Percentiles rank a stretch among this genome's conserved stretches.
Conservation (phyloP, 1,140 invertebrate species). For the Eufriesea mexicana region DNA sequence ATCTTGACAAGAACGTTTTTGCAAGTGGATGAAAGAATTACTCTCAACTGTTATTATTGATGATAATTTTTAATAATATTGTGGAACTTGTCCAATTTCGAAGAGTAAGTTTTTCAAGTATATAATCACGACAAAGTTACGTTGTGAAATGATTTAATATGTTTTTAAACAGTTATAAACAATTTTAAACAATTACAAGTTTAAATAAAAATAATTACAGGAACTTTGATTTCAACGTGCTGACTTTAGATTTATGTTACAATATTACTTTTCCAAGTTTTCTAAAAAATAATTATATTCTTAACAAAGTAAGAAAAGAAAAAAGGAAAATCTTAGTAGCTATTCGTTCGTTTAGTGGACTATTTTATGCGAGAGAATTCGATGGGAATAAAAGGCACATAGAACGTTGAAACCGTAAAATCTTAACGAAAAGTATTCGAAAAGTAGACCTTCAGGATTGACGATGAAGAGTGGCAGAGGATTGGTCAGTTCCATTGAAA, state of each 20-base stretch:
- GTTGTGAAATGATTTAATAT: neutral
- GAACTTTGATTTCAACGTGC: neutral
- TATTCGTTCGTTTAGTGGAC: neutral
- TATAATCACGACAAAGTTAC: no score
- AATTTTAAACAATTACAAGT: neutral
- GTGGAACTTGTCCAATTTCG: neutral
- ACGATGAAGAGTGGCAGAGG: slow-evolving; percentile 11
- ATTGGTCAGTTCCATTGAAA: slow-evolving; percentile 77
- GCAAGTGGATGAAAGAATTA: slow-evolving; percentile 2
- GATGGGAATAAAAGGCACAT: neutral
- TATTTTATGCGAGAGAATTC: slow-evolving; percentile 2
- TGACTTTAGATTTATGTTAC: neutral
- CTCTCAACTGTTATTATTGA: no score
- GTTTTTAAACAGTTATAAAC: neutral
- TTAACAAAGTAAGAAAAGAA: neutral
- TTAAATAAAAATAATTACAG: no score
- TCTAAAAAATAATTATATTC: neutral
- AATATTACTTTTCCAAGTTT: neutral
- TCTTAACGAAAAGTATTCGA: slow-evolving; percentile 40
- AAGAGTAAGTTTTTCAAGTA: neutral
- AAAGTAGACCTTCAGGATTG: slow-evolving; percentile 53
- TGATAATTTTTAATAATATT: no score
- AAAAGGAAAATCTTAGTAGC: neutral
- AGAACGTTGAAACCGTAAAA: slow-evolving; percentile 27
- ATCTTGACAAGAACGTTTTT: neutral